Conservation (phyloP, 1,140 invertebrate genomes). For the Brachystomella parvula region DNA sequence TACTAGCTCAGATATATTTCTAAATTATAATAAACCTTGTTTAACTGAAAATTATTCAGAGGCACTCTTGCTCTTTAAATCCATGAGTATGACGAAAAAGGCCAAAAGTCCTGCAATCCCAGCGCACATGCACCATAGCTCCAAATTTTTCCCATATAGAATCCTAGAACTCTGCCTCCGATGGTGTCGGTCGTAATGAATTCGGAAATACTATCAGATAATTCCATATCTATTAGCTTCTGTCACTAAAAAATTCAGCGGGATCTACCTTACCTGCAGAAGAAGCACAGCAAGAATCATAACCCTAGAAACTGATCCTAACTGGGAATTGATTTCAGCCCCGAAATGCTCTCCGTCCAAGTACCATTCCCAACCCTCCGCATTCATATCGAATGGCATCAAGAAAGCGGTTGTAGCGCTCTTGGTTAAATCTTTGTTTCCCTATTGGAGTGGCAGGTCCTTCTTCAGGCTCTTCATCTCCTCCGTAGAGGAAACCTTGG, state of each 20-base stretch:
- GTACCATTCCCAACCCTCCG: constrained; percentile 1
- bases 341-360: background rate
- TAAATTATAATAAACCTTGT: no score
- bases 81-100: background rate
- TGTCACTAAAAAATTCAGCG: background rate
- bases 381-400: constrained; percentile 1
- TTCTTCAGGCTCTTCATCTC: background rate
- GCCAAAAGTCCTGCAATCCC: background rate
- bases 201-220: background rate
- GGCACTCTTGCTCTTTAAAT: background rate
- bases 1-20: no score
- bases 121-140: background rate
- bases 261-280: background rate
- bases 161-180: background rate
- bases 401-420: background rate
- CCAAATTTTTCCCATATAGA: background rate
- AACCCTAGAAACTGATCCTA: background rate
- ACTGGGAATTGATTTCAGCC: background rate
- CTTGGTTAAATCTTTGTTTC: background rate
- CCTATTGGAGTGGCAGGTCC: background rate
- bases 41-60: background rate
- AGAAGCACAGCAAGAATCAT: background rate
- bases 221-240: background rate
- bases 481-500: no score
- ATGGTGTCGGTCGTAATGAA: background rate